Percentiles rank a stretch among this genome's conserved stretches.
Conservation (phyloP, 2,113 vertebrate genomes). For the Dendrocopos noguchii region DNA sequence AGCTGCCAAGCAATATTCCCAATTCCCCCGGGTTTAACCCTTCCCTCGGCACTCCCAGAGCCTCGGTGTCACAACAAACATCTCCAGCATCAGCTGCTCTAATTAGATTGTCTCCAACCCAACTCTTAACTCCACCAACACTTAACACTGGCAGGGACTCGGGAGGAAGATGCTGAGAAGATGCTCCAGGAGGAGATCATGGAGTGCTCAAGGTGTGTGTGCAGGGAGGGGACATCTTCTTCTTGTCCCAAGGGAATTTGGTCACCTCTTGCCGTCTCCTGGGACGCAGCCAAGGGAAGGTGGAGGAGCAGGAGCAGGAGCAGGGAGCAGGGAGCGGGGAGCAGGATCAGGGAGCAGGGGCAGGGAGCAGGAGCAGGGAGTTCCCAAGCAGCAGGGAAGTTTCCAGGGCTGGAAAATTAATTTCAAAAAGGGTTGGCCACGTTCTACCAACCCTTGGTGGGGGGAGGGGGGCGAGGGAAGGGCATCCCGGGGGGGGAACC, state of each 20-base stretch:
- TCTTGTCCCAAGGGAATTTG: not conserved
- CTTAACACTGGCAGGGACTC: not conserved
- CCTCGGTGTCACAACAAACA: conserved; percentile 59
- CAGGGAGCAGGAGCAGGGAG: not conserved
- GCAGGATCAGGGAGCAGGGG: too few relatives aligned
- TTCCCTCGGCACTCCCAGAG: conserved; percentile 46
- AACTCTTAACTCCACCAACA: not conserved
- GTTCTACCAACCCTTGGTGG: not conserved
- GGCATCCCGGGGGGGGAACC: not conserved
- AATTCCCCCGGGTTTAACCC: conserved; percentile 69
- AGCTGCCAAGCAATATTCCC: conserved; percentile 59
- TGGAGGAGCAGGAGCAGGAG: not conserved
- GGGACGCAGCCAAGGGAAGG: not conserved
- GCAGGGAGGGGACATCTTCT: not conserved
- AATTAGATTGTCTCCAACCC: conserved; percentile 36
- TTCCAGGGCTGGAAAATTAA: not conserved
- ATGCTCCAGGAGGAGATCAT: not conserved
- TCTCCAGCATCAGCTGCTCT: conserved; percentile 12
- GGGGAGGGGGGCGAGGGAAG: too few relatives aligned
- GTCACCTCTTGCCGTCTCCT: not conserved
- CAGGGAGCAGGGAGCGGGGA: too few relatives aligned
- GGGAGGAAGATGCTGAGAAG: not conserved
- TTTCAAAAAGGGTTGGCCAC: not conserved
- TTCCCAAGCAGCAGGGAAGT: not conserved
- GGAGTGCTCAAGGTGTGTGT: not conserved